These are phyloP conservation scores for Miltochrista miniata DNA, from an alignment of 2,888 invertebrate species.

Conservation along the genomic window DNA sequence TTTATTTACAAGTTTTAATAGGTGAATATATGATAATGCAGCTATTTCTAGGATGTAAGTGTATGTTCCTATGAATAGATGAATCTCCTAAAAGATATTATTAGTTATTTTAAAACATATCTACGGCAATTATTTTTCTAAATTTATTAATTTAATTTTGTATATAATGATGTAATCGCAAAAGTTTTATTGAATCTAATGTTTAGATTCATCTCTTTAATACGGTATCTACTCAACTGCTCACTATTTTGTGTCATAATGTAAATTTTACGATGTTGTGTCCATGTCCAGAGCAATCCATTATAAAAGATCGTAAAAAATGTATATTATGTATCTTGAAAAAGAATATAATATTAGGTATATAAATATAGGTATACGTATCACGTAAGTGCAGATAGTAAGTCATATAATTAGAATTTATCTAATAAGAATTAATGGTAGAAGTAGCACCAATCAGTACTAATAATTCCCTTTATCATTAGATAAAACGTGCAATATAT, in stretches of 20 bases:
- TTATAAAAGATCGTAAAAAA: not conserved
- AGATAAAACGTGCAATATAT: conserved; percentile 8
- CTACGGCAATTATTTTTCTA: conserved; percentile 32
- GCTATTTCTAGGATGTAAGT: conserved; percentile 39
- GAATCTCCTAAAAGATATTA: conserved; percentile 56
- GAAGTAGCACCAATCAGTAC: not conserved
- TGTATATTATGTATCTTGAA: not conserved
- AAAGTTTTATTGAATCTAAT: not conserved
- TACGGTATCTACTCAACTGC: not conserved
- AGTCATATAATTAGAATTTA: conserved; percentile 8
- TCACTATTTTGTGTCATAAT: conserved; percentile 1
- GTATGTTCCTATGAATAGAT: conserved; percentile 53
- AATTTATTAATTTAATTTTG: conserved; percentile 24
- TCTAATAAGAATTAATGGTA: conserved; percentile 1
- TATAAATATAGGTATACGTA: conserved; percentile 1
- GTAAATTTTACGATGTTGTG: not conserved
- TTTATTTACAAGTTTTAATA: conserved; percentile 40
- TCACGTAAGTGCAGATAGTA: conserved; percentile 28
- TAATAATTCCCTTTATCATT: conserved; percentile 1
- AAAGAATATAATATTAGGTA: not conserved
- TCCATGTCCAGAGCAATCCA: not conserved
- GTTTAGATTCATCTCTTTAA: not conserved
- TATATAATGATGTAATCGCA: conserved; percentile 11
- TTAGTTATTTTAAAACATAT: conserved; percentile 37
- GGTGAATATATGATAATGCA: conserved; percentile 35